Conservation (phyloP, 1,140 invertebrate genomes). For the Arctopsyche grandis region DNA sequence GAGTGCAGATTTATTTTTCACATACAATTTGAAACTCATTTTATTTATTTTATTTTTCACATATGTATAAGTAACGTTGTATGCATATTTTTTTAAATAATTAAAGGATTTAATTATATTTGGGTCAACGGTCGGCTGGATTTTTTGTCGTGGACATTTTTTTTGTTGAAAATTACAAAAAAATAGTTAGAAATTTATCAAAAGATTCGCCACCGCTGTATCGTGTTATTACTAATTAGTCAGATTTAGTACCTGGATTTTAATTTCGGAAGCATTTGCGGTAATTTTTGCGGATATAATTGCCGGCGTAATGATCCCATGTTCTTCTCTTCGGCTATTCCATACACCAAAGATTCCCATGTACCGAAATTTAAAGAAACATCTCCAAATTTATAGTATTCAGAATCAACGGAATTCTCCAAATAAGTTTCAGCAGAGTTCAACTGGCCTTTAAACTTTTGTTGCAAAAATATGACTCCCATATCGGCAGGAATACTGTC, state of each 20-base stretch:
- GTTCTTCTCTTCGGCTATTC: slow-evolving; percentile 40
- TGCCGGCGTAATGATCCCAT: slow-evolving; percentile 41
- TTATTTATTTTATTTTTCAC: too few relatives aligned
- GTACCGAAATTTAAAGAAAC: slow-evolving; percentile 49
- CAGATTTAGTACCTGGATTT: slow-evolving; percentile 36
- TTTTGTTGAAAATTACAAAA: too few relatives aligned
- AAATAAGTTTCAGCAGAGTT: slow-evolving; percentile 81
- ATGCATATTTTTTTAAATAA: too few relatives aligned
- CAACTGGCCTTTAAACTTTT: slow-evolving; percentile 80
- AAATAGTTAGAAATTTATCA: too few relatives aligned
- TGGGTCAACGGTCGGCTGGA: too few relatives aligned
- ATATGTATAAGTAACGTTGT: too few relatives aligned
- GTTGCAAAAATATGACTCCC: slow-evolving; percentile 78
- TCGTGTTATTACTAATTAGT: too few relatives aligned
- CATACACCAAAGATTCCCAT: slow-evolving; percentile 53
- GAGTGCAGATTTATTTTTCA: too few relatives aligned
- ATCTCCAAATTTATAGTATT: slow-evolving; percentile 26
- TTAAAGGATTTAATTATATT: too few relatives aligned
- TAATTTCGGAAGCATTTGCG: slow-evolving; percentile 39
- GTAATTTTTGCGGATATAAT: slow-evolving; percentile 39
- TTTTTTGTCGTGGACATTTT: too few relatives aligned
- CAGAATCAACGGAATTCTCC: slow-evolving; percentile 55
- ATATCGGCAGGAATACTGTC: slow-evolving; percentile 90
- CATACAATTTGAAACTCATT: too few relatives aligned
- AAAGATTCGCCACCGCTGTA: too few relatives aligned